Base-by-base conservation (phyloP, 2,888 invertebrate species). In the Athripsodes cinereus region DNA sequence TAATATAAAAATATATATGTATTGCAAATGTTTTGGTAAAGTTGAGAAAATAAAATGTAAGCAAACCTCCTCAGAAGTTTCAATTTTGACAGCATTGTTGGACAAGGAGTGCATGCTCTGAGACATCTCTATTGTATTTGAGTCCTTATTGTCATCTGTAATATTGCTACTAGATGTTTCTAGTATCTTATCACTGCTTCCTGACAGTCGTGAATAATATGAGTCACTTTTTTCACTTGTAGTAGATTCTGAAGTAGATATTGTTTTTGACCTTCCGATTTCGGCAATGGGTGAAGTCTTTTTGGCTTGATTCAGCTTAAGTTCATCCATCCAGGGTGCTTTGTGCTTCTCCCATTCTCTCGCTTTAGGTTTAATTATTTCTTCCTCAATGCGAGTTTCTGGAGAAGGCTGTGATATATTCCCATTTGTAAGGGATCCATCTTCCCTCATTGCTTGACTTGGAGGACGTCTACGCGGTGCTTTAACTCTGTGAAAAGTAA, bases 291-390 rank as follows among this genome's bases (percentile, higher is more conserved):
- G 70, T 0, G 80, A 79, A 19, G 82, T 82, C 67, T 85, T 81
- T 72, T 83, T 84, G 1, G 84, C 84, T 71, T 91, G 90, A 67
- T 86, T 89, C 64, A 88, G 79, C 69, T 90, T 90, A 64, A 91
- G 80, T 69, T 91, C 90, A 64, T 83, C 87, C 81, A 91, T 86
- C 90, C 90, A 91, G 0, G 90, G 90, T 50, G 86, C 87, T 67
- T 81, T 82, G 66, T 85, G 84, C 67, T 85, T 87, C 71, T 85
- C 86, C 85, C 86, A 86, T 66, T 86, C 86, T 13, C 86, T 78
- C 1, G 85, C 76, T 61, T 83, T 82, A 0, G 85, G 85, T 66
- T 82, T 85, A 11, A 81, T 81, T 68, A 82, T 76, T 31, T 76
- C 62, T 13, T 46, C 44, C 44, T 64, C 62, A 2, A 26, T 21